Conservation (phyloP, 2,888 invertebrate species). For the Habrosyne pyritoides region DNA sequence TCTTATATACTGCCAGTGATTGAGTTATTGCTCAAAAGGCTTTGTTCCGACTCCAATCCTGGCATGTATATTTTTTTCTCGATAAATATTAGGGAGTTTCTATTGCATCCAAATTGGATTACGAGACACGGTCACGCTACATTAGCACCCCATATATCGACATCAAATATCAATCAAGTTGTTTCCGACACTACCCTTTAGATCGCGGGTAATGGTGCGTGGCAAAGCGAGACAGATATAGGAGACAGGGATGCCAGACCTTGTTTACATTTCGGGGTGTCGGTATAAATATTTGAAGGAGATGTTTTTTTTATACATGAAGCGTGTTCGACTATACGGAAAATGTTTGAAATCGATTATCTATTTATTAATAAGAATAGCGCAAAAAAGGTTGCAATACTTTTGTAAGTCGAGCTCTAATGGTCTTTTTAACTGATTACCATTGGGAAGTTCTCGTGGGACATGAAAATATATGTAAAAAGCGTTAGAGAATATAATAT, state of each 20-base stretch:
- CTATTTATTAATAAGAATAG: not conserved
- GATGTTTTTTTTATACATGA: not conserved
- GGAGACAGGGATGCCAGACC: slow-evolving; percentile 7
- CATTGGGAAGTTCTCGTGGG: not conserved
- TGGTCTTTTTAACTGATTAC: not conserved
- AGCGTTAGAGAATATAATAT: no score
- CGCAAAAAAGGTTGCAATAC: not conserved
- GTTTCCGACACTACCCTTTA: slow-evolving; percentile 40
- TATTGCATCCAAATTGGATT: slow-evolving; percentile 1
- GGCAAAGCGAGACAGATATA: slow-evolving; percentile 18
- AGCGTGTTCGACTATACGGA: not conserved
- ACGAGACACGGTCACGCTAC: slow-evolving; percentile 30
- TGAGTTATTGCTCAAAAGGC: no score
- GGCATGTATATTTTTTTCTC: no score
- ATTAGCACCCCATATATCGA: slow-evolving; percentile 41
- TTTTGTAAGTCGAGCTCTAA: not conserved
- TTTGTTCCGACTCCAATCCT: no score
- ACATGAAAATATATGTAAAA: not conserved
- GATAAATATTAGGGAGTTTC: not conserved
- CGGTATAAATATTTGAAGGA: not conserved
- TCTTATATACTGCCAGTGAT: no score
- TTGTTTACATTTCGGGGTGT: slow-evolving; percentile 14
- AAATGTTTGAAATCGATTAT: not conserved
- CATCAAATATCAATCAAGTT: slow-evolving; percentile 51
- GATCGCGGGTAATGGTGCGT: slow-evolving; percentile 38